Conservation (phyloP, 2,888 invertebrate genomes). For the Agrochola macilenta region DNA sequence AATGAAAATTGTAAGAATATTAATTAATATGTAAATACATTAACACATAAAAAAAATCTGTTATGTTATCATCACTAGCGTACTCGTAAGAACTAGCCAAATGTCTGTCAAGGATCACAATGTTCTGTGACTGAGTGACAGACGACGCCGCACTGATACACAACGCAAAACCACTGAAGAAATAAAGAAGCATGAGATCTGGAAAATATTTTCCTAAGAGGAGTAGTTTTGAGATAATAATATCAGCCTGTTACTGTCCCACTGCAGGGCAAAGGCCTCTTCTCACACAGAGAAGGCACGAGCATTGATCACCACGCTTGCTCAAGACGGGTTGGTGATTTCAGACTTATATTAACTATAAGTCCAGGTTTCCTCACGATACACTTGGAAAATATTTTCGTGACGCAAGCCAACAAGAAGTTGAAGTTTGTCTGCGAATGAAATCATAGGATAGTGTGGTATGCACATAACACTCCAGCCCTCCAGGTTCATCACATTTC, state of each 20-base stretch:
- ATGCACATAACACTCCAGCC: neutral
- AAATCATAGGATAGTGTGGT: neutral
- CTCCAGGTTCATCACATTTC: slow-evolving; percentile 22
- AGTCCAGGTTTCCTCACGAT: too few relatives aligned
- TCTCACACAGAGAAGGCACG: too few relatives aligned
- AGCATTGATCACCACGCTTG: too few relatives aligned
- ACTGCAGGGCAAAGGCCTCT: too few relatives aligned
- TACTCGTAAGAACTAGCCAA: neutral
- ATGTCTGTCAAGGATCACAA: neutral
- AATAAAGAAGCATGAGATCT: neutral
- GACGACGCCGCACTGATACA: neutral
- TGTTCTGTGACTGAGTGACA: neutral
- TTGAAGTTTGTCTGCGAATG: neutral
- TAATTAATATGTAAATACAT: neutral
- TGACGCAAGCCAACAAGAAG: neutral
- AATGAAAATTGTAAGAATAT: too few relatives aligned
- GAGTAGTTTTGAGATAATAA: too few relatives aligned
- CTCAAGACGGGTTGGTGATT: too few relatives aligned
- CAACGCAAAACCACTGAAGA: neutral
- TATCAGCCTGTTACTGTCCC: too few relatives aligned
- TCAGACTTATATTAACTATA: too few relatives aligned
- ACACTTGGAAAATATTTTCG: neutral
- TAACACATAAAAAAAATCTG: neutral
- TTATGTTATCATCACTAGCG: neutral
- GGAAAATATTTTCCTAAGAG: neutral